phyloP scores from a whole-genome alignment of 2,113 vertebrate species.

The Chaenogobius annularis region DNA sequence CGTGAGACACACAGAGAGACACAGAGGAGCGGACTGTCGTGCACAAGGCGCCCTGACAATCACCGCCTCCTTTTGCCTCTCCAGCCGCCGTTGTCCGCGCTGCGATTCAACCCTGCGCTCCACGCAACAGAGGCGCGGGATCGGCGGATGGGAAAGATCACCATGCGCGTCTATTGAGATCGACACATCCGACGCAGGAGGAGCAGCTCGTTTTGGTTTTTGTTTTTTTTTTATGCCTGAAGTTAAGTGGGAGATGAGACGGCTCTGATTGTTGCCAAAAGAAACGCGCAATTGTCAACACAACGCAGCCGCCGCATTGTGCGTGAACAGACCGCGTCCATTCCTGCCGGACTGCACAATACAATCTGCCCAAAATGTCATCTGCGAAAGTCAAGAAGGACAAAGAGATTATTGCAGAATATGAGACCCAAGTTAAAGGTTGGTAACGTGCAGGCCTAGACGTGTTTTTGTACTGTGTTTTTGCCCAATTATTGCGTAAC shows the following conservation, averaged over 20 bases:
- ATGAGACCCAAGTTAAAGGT: slow-evolving; percentile 97
- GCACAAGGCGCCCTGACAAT: slow-evolving; percentile 25
- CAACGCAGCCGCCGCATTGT: slow-evolving; percentile 49
- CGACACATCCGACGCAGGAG: slow-evolving; percentile 39
- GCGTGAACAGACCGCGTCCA: slow-evolving; percentile 32
- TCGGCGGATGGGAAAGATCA: slow-evolving; percentile 12
- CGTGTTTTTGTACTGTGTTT: slow-evolving; percentile 26
- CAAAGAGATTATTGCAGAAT: slow-evolving; percentile 96
- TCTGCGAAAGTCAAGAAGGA: slow-evolving; percentile 94
- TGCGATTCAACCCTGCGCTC: slow-evolving; percentile 21
- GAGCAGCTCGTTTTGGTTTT: background rate
- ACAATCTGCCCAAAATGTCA: slow-evolving; percentile 80
- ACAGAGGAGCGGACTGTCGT: slow-evolving; percentile 17
- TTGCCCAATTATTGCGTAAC: slow-evolving; percentile 64
- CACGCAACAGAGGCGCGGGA: slow-evolving; percentile 46
- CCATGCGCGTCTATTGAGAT: slow-evolving; percentile 37
- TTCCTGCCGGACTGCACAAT: slow-evolving; percentile 49
- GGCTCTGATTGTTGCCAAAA: slow-evolving; percentile 47
- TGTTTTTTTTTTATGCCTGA: slow-evolving; percentile 37
- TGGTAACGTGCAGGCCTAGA: slow-evolving; percentile 56
- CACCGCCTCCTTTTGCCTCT: slow-evolving; percentile 16
- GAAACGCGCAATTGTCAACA: slow-evolving; percentile 35
- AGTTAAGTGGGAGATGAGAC: slow-evolving; percentile 51
- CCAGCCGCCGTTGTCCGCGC: slow-evolving; percentile 26
- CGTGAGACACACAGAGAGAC: background rate